These are phyloP conservation scores for Mesocricetus auratus DNA, from an alignment of 2,113 vertebrate genomes.

Conservation along the genomic window DNA sequence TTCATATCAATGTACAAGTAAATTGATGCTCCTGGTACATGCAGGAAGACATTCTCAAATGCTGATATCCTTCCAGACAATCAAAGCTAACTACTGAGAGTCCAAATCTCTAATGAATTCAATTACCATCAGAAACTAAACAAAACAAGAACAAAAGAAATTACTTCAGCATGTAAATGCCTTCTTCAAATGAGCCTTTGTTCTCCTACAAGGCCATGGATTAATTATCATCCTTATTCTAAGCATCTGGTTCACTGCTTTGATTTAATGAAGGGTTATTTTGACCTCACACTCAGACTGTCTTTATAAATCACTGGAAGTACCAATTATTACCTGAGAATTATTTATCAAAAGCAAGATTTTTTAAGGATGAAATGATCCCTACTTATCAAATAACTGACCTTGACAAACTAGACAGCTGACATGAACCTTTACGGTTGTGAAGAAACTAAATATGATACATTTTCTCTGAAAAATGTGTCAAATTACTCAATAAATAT, in stretches of 20 bases:
- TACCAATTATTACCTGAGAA: slow-evolving; percentile 70
- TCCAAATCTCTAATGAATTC: slow-evolving; percentile 72
- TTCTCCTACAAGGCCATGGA: slow-evolving; percentile 64
- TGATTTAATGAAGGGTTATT: slow-evolving; percentile 77
- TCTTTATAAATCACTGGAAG: slow-evolving; percentile 48
- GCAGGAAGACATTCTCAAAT: slow-evolving; percentile 42
- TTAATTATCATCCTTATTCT: slow-evolving; percentile 77
- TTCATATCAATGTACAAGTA: slow-evolving; percentile 34
- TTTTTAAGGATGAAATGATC: slow-evolving; percentile 57
- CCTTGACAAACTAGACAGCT: slow-evolving; percentile 33
- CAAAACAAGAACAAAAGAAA: slow-evolving; percentile 77
- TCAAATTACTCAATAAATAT: not conserved
- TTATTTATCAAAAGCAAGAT: slow-evolving; percentile 67
- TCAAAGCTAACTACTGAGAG: slow-evolving; percentile 62
- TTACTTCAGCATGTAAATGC: slow-evolving; percentile 71
- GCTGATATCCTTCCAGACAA: slow-evolving; percentile 53
- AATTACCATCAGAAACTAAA: slow-evolving; percentile 69
- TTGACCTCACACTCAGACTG: slow-evolving; percentile 67
- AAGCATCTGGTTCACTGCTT: slow-evolving; percentile 76
- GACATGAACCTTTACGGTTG: slow-evolving; percentile 40
- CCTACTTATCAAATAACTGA: slow-evolving; percentile 57
- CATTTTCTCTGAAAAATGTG: slow-evolving; percentile 44
- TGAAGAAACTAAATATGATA: not conserved
- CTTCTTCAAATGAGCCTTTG: slow-evolving; percentile 80
- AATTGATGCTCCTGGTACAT: not conserved